Evolutionary conservation across 2,888 invertebrate species (phyloP).

Genomic region (Drosophila fungiperda): DNA sequence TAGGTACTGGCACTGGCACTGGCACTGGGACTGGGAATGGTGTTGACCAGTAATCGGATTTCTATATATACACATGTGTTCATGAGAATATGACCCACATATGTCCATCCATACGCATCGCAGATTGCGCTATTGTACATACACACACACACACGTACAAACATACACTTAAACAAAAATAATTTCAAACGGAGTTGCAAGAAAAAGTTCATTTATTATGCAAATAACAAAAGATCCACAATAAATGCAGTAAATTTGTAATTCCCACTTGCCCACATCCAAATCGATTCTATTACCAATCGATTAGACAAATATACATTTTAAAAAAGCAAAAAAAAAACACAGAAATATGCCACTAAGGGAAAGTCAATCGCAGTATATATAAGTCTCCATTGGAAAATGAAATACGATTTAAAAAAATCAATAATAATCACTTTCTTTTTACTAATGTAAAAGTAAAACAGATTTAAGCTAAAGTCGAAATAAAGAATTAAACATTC

Average conservation of each 20-base stretch:
- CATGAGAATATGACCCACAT: conserved; percentile 58
- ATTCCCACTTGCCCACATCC: neutral
- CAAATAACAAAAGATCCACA: conserved; percentile 52
- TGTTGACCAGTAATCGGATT: conserved; percentile 22
- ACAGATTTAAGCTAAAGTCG: neutral
- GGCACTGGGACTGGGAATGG: neutral
- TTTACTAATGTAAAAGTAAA: neutral
- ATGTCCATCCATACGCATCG: conserved; percentile 19
- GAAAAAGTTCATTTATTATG: conserved; percentile 42
- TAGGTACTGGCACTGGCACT: too few species aligned
- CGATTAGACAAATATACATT: conserved; percentile 1
- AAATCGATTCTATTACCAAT: conserved; percentile 7
- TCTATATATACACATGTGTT: conserved; percentile 15
- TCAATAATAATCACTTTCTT: neutral
- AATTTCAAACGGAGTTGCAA: conserved; percentile 9
- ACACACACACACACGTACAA: neutral
- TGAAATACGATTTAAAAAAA: neutral
- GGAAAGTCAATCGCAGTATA: neutral
- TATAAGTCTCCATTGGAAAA: neutral
- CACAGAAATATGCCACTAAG: neutral
- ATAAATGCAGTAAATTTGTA: neutral
- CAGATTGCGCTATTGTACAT: conserved; percentile 17
- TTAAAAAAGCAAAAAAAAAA: neutral
- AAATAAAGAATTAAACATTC: neutral
- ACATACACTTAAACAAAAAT: conserved; percentile 19